A percentile compares a stretch with the other conserved stretches of the same genome.
Conservation (phyloP, 2,113 vertebrate genomes). For the Eonycteris spelaea region DNA sequence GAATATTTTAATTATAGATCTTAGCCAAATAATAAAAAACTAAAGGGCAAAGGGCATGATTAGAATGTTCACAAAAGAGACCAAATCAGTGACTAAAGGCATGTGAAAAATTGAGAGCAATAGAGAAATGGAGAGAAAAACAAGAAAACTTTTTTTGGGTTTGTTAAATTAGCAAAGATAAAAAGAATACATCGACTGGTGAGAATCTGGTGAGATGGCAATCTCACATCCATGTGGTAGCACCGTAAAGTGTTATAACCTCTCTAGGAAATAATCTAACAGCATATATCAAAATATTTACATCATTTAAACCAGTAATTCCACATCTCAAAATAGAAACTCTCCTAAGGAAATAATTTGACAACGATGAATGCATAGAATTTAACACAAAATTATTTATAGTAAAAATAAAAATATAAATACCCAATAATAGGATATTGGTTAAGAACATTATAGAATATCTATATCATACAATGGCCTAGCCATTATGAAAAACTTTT, state of each 20-base stretch:
- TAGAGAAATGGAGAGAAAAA: conserved; percentile 3
- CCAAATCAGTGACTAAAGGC: background rate
- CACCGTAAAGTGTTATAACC: background rate
- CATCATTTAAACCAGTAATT: background rate
- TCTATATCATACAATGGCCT: background rate
- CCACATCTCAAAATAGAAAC: background rate
- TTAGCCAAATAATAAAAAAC: background rate
- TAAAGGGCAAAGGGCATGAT: background rate
- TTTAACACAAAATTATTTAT: background rate
- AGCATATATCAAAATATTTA: background rate
- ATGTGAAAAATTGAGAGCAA: background rate
- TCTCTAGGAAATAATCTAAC: background rate
- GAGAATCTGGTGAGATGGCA: background rate
- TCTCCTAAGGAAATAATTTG: background rate
- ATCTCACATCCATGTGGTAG: background rate
- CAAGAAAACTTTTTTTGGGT: background rate
- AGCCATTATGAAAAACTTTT: background rate
- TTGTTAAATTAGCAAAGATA: conserved; percentile 21
- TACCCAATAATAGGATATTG: background rate
- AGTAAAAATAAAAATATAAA: background rate
- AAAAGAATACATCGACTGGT: background rate
- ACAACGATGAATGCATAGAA: background rate
- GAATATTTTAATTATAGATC: conserved; percentile 50
- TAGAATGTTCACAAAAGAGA: conserved; percentile 2
- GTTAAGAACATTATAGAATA: background rate